Conservation (phyloP, 1,140 invertebrate species). For the Bombus huntii region DNA sequence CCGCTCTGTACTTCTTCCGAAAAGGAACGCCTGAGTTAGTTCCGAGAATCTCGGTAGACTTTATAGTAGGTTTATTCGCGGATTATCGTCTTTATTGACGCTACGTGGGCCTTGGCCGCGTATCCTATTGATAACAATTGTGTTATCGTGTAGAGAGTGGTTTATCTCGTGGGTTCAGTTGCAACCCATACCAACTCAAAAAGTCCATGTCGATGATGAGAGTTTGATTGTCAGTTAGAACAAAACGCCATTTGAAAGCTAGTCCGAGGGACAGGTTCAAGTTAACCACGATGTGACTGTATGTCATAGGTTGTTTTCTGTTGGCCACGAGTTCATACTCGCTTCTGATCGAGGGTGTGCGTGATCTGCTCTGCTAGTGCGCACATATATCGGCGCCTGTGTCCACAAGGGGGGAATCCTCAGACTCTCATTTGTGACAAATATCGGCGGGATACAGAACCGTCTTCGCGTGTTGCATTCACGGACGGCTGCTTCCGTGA, state of each 20-base stretch:
- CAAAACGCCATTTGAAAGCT: no score
- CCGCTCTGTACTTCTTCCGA: no score
- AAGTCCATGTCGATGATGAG: fast-evolving
- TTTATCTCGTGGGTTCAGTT: fast-evolving
- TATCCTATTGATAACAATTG: no score
- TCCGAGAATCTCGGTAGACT: fast-evolving
- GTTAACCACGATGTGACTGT: no score
- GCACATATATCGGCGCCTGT: fast-evolving
- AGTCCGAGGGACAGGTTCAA: fast-evolving
- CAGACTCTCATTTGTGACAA: fast-evolving
- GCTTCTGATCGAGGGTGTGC: fast-evolving
- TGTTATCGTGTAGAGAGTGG: fast-evolving
- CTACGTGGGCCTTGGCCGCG: fast-evolving
- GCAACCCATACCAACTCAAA: fast-evolving
- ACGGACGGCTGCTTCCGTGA: fast-evolving
- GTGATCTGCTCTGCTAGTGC: fast-evolving
- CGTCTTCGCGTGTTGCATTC: fast-evolving
- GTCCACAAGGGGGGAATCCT: fast-evolving
- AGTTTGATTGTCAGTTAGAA: no score
- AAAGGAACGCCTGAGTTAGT: fast-evolving
- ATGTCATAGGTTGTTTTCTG: fast-evolving
- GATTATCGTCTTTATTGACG: no score
- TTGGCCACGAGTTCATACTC: no score
- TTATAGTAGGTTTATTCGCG: fast-evolving
- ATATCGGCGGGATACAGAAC: no score